Conservation (phyloP, 1,140 invertebrate genomes). For the Stegodyphus mimosarum region DNA sequence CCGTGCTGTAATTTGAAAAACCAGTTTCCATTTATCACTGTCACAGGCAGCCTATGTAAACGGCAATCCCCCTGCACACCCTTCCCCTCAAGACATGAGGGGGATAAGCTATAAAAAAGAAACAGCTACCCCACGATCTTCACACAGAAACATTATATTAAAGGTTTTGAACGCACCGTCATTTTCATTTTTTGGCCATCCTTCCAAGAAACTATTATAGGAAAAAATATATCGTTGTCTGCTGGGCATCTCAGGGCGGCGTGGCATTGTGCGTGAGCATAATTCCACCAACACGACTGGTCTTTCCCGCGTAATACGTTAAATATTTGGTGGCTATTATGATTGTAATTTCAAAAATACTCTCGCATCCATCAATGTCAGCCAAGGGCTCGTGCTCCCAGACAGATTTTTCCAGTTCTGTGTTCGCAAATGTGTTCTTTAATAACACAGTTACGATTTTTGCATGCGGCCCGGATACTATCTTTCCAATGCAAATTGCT, state of each 20-base stretch:
- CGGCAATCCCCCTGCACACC: constrained; percentile 2
- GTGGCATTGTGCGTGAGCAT: constrained; percentile 43
- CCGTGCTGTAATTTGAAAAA: constrained; percentile 49
- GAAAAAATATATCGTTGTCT: constrained; percentile 59
- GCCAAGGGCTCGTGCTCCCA: constrained; percentile 10
- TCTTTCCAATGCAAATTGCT: constrained; percentile 58
- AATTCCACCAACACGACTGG: constrained; percentile 52
- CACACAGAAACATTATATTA: constrained; percentile 55
- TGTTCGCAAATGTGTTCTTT: constrained; percentile 55
- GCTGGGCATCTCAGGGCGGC: constrained; percentile 18
- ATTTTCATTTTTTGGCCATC: constrained; percentile 58
- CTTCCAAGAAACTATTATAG: constrained; percentile 59
- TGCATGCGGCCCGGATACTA: constrained; percentile 56
- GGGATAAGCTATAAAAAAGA: constrained; percentile 14
- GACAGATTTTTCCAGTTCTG: constrained; percentile 55
- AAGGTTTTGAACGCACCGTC: constrained; percentile 53
- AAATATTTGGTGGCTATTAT: constrained; percentile 61
- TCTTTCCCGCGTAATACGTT: constrained; percentile 53
- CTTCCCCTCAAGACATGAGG: neutral
- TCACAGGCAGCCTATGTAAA: constrained; percentile 47
- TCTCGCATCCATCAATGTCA: constrained; percentile 58
- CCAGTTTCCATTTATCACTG: constrained; percentile 51
- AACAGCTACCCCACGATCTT: constrained; percentile 48
- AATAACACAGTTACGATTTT: constrained; percentile 60
- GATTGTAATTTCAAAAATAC: constrained; percentile 61